Base-by-base conservation (phyloP, 2,888 invertebrate genomes). In the Caenorhabditis sp. region DNA sequence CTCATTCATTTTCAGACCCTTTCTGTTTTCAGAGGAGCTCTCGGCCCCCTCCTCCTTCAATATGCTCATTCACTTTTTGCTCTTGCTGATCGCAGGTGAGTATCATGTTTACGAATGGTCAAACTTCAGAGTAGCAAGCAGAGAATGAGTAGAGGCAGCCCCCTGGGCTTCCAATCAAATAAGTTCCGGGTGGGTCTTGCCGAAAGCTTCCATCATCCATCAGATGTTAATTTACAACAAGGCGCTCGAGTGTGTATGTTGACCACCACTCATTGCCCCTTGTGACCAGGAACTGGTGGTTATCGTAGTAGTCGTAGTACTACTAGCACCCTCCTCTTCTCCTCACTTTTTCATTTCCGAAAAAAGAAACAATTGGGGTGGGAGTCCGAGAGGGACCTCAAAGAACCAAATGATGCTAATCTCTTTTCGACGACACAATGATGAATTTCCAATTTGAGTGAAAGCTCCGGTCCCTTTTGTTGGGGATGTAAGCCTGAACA, bases 331-430 rank as follows among this genome's bases (percentile, higher is more conserved):
- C n/a, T 4, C 17, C 53, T 20, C 26, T 41, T 39, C 48, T 37
- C 37, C 27, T 45, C 43, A 20, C 41, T 55, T 45, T 66, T 66
- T 66, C 66, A 66, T 66, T 66, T 66, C 66, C 66, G 35, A n/a
- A 26, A 50, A 68, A 68, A 68, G 68, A 53, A 53, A 53, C 53
- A 53, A 53, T 53, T 68, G 58, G 56, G 20, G 46, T 35, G 30
- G 65, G 27, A 32, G 24, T 9, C 50, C 26, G 37, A 22, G 27
- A 35, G 35, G 35, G 35, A 35, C 6, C 35, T 13, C 13, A 9
- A 32, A 22, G 58, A 52, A 37, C 41, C 55, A 68, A 68, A 68
- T 59, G 68, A 68, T 68, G 68, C 68, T 68, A 68, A 68, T 68
- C 68, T 68, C 59, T 32, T 27, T 20, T 41, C 24, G 70, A 43